phyloP scores from a whole-genome alignment of 2,113 vertebrate genomes.

The Ondatra zibethicus region DNA sequence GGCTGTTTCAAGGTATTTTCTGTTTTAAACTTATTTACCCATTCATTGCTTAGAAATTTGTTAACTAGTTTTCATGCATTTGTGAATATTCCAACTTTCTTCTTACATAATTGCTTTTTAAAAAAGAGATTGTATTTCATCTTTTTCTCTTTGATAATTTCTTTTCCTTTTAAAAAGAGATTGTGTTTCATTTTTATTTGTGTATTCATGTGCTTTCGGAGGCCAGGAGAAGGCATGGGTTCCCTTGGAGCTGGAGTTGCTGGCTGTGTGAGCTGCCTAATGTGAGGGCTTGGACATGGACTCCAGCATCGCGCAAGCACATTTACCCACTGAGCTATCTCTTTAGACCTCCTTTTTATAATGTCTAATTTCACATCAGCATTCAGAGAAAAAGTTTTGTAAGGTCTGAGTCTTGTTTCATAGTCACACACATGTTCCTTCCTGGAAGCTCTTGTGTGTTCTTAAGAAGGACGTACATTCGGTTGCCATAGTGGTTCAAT shows the following conservation, averaged over 20 bases:
- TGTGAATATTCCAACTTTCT: background rate
- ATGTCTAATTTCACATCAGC: background rate
- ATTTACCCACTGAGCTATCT: background rate
- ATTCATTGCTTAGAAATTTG: background rate
- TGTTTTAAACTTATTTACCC: background rate
- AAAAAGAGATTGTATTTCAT: background rate
- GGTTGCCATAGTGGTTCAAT: background rate
- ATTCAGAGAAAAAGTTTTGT: background rate
- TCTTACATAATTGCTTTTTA: background rate
- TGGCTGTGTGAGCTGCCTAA: background rate
- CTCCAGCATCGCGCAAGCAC: background rate
- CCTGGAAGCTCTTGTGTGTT: background rate
- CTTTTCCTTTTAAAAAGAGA: background rate
- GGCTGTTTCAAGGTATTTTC: background rate
- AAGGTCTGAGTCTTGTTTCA: background rate
- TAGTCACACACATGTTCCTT: background rate
- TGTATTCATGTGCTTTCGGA: background rate
- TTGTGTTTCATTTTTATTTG: background rate
- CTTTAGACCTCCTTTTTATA: background rate
- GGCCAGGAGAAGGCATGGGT: background rate
- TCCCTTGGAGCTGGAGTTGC: background rate
- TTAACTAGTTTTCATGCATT: background rate
- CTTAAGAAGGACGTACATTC: background rate
- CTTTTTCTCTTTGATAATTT: background rate
- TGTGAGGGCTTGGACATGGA: background rate